phyloP scores from a whole-genome alignment of 2,888 invertebrate species.

The Chymomyza procnemis region DNA sequence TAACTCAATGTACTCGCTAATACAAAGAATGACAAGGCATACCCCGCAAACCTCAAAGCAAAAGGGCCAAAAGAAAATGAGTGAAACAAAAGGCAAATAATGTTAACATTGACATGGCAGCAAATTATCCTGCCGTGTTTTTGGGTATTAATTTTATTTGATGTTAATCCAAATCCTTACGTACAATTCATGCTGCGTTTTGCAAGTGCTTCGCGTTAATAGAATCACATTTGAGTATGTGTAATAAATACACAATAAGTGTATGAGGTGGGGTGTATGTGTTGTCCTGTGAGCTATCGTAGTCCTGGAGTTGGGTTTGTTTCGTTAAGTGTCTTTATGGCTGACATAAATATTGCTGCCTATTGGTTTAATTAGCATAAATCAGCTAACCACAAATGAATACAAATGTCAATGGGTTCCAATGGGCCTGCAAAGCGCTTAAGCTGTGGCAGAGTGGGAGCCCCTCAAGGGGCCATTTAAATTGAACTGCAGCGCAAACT shows the following conservation, averaged over 20 bases:
- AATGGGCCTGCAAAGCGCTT: not conserved
- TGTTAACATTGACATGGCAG: not conserved
- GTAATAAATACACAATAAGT: no score
- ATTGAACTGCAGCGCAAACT: no score
- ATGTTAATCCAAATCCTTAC: conserved; percentile 24
- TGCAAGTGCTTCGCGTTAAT: conserved; percentile 19
- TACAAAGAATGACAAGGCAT: no score
- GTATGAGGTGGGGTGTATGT: not conserved
- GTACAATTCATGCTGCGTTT: conserved; percentile 28
- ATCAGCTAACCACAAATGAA: conserved; percentile 43
- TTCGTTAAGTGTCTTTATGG: not conserved
- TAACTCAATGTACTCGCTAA: no score
- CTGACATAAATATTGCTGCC: not conserved
- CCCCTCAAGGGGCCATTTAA: not conserved
- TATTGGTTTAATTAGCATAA: conserved; percentile 55
- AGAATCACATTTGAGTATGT: conserved; percentile 22
- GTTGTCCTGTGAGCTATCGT: not conserved
- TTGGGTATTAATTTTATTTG: conserved; percentile 45
- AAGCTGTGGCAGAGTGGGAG: no score
- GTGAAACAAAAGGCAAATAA: not conserved
- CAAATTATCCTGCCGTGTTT: conserved; percentile 21
- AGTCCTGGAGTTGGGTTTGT: not conserved
- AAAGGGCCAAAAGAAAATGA: not conserved
- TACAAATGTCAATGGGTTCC: conserved; percentile 2
- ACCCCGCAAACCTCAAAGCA: no score